phyloP scores from a whole-genome alignment of 2,888 invertebrate species.

The Ypsolopha scabrella region DNA sequence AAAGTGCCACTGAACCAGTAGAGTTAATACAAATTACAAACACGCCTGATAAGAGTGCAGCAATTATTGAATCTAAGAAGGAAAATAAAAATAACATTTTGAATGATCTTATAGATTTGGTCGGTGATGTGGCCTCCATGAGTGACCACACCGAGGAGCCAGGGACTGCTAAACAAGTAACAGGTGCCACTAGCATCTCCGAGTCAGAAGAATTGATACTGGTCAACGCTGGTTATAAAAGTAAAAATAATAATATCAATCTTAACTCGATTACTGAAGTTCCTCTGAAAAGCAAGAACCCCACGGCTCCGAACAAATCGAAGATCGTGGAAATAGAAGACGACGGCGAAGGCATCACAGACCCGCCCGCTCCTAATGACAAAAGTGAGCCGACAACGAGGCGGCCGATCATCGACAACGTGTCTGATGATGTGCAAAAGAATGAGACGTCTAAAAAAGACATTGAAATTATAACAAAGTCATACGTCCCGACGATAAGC shows the following conservation, averaged over 20 bases:
- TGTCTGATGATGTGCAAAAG: constrained; percentile 32
- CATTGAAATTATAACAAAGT: constrained; percentile 52
- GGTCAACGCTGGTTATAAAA: constrained; percentile 55
- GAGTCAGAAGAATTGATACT: constrained; percentile 59
- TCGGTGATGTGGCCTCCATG: constrained; percentile 58
- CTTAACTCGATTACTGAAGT: constrained; percentile 56
- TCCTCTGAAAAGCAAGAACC: constrained; percentile 41
- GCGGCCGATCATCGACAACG: constrained; percentile 54
- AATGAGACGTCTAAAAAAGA: constrained; percentile 42
- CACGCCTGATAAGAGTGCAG: constrained; percentile 33
- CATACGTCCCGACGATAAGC: constrained; percentile 50
- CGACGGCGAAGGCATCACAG: constrained; percentile 42
- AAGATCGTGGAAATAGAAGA: constrained; percentile 52
- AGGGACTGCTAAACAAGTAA: constrained; percentile 12
- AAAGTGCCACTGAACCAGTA: constrained; percentile 43
- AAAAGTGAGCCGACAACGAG: constrained; percentile 52
- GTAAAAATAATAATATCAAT: constrained; percentile 57
- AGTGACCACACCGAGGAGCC: constrained; percentile 43
- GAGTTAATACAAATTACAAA: constrained; percentile 44
- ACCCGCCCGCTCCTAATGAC: constrained; percentile 46
- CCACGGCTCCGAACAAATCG: constrained; percentile 27
- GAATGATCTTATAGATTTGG: constrained; percentile 50
- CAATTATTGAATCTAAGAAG: constrained; percentile 36
- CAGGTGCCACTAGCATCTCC: constrained; percentile 30
- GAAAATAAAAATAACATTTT: constrained; percentile 36